phyloP scores from a whole-genome alignment of 2,113 vertebrate genomes.

The Epinephelus moara region DNA sequence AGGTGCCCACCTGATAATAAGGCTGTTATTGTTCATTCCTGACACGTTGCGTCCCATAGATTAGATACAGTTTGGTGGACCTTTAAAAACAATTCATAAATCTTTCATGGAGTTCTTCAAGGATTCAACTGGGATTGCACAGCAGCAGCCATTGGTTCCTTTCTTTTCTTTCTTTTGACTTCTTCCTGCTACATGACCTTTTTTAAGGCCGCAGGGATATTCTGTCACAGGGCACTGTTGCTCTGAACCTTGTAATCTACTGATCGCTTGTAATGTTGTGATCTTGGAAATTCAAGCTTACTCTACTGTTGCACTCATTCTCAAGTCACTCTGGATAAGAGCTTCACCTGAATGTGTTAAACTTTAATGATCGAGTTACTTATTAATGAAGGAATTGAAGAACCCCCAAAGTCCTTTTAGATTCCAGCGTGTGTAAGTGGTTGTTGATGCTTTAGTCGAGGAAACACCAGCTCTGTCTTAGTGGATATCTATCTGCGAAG shows the following conservation, averaged over 20 bases:
- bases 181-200: not conserved
- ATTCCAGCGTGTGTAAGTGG: conserved; percentile 24
- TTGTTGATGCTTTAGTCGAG: conserved; percentile 11
- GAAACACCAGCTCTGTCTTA: conserved; percentile 17
- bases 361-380: conserved; percentile 56
- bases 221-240: conserved; percentile 13
- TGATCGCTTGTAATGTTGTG: conserved; percentile 50
- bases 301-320: conserved; percentile 34
- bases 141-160: not conserved
- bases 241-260: conserved; percentile 40
- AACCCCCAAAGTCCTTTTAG: conserved; percentile 43
- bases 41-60: conserved; percentile 35
- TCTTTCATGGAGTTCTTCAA: conserved; percentile 6
- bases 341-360: conserved; percentile 45
- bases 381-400: conserved; percentile 68
- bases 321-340: conserved; percentile 53
- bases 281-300: conserved; percentile 52
- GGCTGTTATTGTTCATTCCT: conserved; percentile 45
- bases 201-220: conserved; percentile 11
- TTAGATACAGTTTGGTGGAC: conserved; percentile 61
- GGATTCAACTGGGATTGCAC: not conserved
- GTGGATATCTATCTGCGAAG: not conserved
- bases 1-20: conserved; percentile 25
- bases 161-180: not conserved
- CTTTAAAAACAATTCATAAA: conserved; percentile 47